A percentile compares a stretch with the other conserved stretches of the same genome.
phyloP scores from a whole-genome alignment of 2,888 invertebrate species.

The Nudaria mundana region DNA sequence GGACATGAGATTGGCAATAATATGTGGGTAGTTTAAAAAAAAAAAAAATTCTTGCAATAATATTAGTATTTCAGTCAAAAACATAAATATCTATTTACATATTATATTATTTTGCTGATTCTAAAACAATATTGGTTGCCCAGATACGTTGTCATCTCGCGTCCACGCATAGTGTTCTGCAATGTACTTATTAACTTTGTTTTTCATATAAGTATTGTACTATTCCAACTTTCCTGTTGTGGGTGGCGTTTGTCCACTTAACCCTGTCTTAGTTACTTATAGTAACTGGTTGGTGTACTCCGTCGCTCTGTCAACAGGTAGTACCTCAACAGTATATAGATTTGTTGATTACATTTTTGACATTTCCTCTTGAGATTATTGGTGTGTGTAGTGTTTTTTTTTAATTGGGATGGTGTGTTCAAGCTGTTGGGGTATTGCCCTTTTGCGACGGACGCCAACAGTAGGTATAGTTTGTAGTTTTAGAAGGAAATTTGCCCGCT shows the following conservation, averaged over 20 bases:
- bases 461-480: slow-evolving; percentile 58
- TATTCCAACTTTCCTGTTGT: slow-evolving; percentile 29
- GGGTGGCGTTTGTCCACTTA: slow-evolving; percentile 44
- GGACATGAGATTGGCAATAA: slow-evolving; percentile 17
- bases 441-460: slow-evolving; percentile 45
- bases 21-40: slow-evolving; percentile 13
- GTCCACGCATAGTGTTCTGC: slow-evolving; percentile 22
- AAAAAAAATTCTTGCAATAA: too few relatives aligned
- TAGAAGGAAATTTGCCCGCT: slow-evolving; percentile 71
- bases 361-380: slow-evolving; percentile 14
- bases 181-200: slow-evolving; percentile 70
- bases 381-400: slow-evolving; percentile 16
- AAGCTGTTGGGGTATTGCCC: slow-evolving; percentile 20
- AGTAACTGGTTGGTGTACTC: slow-evolving; percentile 52
- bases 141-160: slow-evolving; percentile 3
- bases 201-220: slow-evolving; percentile 35
- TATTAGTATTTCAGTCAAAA: too few relatives aligned
- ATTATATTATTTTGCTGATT: too few relatives aligned
- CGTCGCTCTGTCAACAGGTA: slow-evolving; percentile 20
- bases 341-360: neutral
- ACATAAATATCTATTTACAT: too few relatives aligned
- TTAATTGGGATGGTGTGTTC: slow-evolving; percentile 24
- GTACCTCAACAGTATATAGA: slow-evolving; percentile 1
- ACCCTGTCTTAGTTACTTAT: slow-evolving; percentile 60
- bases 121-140: too few relatives aligned